These are phyloP conservation scores for Stegostoma tigrinum DNA, from an alignment of 2,113 vertebrate species.

Conservation along the genomic window DNA sequence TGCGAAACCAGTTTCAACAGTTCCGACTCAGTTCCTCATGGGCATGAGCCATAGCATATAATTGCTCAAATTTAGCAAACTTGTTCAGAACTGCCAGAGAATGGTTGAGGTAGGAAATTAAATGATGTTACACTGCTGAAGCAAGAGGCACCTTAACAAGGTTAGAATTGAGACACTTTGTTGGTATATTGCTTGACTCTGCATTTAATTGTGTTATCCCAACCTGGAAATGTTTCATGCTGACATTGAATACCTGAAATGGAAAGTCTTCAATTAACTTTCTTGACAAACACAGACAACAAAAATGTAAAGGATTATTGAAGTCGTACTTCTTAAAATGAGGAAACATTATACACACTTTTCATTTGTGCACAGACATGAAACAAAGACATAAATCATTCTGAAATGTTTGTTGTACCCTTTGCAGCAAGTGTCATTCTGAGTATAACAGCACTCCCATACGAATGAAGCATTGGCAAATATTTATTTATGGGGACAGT, in stretches of 20 bases:
- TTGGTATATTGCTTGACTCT: background rate
- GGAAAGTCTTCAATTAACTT: constrained; percentile 10
- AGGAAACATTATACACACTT: constrained; percentile 6
- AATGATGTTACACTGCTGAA: background rate
- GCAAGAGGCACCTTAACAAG: background rate
- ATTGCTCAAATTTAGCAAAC: background rate
- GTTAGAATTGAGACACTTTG: background rate
- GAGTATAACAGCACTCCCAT: background rate
- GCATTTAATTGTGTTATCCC: background rate
- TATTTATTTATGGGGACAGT: background rate
- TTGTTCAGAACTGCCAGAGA: background rate
- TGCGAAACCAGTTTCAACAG: background rate
- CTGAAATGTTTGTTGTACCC: background rate
- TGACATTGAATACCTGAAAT: constrained; percentile 3
- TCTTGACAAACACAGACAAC: background rate
- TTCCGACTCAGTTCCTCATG: background rate
- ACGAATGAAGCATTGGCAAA: background rate
- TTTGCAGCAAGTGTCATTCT: background rate
- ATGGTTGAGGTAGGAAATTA: background rate
- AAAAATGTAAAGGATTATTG: background rate
- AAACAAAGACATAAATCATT: constrained; percentile 30
- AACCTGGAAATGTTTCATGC: constrained; percentile 15
- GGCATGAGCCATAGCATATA: background rate
- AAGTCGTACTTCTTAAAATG: background rate
- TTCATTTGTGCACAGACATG: background rate